A percentile compares a stretch with the other conserved stretches of the same genome.
These are phyloP conservation scores for Sturnus vulgaris DNA, from an alignment of 2,113 vertebrate genomes.

Conservation along the genomic window DNA sequence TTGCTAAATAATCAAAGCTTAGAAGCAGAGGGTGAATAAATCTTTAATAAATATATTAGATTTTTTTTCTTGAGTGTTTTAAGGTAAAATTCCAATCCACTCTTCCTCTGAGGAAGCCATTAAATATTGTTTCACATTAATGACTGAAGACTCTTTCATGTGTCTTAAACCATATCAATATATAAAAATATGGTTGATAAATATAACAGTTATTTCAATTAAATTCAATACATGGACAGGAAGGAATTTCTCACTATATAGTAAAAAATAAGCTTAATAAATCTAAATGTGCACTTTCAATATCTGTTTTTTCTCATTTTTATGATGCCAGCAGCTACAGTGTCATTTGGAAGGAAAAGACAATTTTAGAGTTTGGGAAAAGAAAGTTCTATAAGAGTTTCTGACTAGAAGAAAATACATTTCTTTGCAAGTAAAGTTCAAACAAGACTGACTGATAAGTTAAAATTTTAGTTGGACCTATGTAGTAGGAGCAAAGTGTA, in stretches of 20 bases:
- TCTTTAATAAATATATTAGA: neutral
- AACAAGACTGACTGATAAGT: neutral
- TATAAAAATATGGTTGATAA: neutral
- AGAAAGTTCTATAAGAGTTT: neutral
- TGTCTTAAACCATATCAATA: neutral
- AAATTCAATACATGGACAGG: neutral
- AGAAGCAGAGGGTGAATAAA: neutral
- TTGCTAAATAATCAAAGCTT: neutral
- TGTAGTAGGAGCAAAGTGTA: neutral
- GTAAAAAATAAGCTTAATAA: neutral
- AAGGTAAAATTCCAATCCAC: neutral
- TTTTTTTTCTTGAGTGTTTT: neutral
- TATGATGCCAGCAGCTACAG: neutral
- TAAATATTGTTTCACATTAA: neutral
- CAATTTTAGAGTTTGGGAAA: neutral
- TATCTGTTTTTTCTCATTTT: neutral
- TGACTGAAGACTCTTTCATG: neutral
- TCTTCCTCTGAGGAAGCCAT: neutral
- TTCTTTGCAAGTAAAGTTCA: neutral
- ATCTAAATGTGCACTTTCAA: neutral
- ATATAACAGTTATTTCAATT: neutral
- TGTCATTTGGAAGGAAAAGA: neutral
- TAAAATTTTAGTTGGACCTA: neutral
- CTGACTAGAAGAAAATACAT: neutral
- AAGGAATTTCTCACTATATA: neutral